Conservation (phyloP, 2,113 vertebrate genomes). For the Stercorarius parasiticus region DNA sequence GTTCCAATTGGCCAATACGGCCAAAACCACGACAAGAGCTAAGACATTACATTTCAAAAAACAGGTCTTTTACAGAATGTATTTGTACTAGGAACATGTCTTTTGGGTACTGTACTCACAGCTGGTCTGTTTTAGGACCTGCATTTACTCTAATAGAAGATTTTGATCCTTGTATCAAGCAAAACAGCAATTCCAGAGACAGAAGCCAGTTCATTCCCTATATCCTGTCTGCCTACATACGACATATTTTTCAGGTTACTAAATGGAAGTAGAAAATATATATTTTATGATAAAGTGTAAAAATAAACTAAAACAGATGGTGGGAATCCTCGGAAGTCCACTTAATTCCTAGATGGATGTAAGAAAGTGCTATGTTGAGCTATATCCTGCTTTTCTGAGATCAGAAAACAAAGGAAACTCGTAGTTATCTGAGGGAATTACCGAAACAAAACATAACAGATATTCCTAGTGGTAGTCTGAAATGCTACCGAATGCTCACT, state of each 20-base stretch:
- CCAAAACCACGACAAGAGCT: too few species aligned
- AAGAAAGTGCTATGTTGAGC: background rate
- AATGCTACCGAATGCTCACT: background rate
- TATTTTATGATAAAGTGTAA: background rate
- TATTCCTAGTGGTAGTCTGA: background rate
- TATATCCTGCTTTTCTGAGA: background rate
- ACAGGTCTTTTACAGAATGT: background rate
- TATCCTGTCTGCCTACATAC: background rate
- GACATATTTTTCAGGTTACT: background rate
- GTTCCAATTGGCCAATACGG: too few species aligned
- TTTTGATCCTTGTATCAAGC: background rate
- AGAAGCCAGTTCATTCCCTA: background rate
- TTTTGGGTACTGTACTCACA: background rate
- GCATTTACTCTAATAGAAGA: background rate
- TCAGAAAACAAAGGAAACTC: background rate
- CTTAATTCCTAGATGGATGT: background rate
- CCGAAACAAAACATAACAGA: background rate
- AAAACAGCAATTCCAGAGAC: background rate
- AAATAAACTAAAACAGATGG: background rate
- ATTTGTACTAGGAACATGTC: background rate
- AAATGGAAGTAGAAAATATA: background rate
- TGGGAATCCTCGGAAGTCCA: background rate
- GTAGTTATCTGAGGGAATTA: background rate
- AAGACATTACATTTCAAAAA: background rate
- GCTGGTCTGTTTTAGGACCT: background rate